Percentiles rank a stretch among this genome's conserved stretches.
Conservation (phyloP, 2,113 vertebrate species). For the Passer montanus region DNA sequence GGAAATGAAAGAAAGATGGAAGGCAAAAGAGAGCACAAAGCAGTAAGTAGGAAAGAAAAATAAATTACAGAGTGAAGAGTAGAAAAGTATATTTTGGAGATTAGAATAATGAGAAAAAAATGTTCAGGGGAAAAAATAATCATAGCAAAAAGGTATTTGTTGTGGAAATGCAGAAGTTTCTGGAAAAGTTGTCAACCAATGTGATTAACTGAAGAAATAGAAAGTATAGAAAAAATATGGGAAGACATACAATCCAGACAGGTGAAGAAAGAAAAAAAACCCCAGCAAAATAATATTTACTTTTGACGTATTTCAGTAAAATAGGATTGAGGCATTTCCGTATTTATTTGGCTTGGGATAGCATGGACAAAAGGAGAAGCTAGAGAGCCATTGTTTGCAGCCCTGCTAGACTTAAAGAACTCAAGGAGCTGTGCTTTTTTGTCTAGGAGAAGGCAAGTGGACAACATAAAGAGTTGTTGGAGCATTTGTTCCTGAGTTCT, state of each 20-base stretch:
- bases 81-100: neutral
- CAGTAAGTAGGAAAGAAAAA: neutral
- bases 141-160: neutral
- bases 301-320: neutral
- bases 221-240: neutral
- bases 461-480: neutral
- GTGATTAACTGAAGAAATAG: neutral
- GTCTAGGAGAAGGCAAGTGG: neutral
- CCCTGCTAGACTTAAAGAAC: neutral
- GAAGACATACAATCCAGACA: neutral
- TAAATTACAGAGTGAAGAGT: neutral
- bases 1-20: neutral
- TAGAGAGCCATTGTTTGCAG: neutral
- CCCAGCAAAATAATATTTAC: neutral
- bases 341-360: neutral
- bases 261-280: neutral
- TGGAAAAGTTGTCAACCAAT: neutral
- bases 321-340: neutral
- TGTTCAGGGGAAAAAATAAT: neutral
- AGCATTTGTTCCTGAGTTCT: rapidly evolving
- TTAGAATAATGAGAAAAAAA: neutral
- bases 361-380: neutral
- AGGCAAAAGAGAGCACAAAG: neutral
- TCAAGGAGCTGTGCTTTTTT: neutral
- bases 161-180: neutral